Conservation (phyloP, 2,113 vertebrate genomes). For the Fregetta grallaria region DNA sequence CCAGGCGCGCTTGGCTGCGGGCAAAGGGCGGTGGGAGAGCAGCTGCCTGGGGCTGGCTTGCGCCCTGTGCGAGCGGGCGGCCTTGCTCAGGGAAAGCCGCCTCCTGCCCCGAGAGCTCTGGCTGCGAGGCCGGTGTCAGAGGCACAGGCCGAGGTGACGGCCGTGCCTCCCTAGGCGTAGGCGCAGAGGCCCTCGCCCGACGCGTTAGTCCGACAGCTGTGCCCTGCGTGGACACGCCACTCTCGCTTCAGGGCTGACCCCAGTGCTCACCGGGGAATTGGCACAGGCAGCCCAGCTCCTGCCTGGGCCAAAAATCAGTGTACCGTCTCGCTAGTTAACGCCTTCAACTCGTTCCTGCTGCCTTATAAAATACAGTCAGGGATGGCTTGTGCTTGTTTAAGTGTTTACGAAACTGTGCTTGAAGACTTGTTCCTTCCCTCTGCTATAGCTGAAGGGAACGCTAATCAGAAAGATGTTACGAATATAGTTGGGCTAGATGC, state of each 20-base stretch:
- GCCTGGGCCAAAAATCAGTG: accelerated
- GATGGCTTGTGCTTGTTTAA: accelerated
- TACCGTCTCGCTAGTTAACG: accelerated
- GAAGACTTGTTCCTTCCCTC: background rate
- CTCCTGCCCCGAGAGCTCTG: background rate
- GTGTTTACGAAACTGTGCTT: background rate
- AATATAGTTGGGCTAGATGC: background rate
- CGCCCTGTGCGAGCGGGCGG: background rate
- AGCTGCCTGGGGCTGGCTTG: background rate
- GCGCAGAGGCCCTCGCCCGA: accelerated
- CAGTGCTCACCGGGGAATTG: too few species aligned
- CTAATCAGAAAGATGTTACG: accelerated
- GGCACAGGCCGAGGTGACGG: background rate
- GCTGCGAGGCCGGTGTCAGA: accelerated
- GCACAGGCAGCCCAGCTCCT: background rate
- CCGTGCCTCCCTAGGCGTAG: accelerated
- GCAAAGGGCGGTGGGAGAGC: background rate
- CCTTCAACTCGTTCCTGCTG: accelerated
- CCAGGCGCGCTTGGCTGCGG: background rate
- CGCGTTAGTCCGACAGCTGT: accelerated
- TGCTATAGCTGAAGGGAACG: accelerated
- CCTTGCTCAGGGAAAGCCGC: background rate
- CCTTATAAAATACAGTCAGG: background rate
- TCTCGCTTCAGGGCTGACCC: background rate
- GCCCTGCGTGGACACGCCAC: accelerated